These are phyloP conservation scores for Lepus timidus DNA, from an alignment of 2,113 vertebrate genomes.

Conservation along the genomic window DNA sequence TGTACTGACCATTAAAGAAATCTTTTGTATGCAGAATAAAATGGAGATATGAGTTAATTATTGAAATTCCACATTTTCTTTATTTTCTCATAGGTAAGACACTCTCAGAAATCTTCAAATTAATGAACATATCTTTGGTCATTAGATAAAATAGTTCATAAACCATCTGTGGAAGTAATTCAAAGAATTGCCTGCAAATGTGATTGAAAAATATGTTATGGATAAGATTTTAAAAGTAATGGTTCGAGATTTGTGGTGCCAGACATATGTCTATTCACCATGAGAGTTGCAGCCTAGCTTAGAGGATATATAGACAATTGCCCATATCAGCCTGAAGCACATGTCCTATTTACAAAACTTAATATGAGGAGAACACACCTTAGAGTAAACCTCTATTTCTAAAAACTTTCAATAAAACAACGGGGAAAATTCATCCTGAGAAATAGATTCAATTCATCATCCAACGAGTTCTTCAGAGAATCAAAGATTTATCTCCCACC, in stretches of 20 bases:
- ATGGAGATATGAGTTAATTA: background rate
- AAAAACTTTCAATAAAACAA: background rate
- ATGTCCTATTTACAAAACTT: background rate
- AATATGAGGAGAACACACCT: background rate
- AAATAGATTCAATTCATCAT: background rate
- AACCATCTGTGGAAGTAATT: conserved; percentile 16
- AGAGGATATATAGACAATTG: background rate
- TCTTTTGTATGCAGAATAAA: background rate
- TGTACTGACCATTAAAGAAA: background rate
- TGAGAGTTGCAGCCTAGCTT: background rate
- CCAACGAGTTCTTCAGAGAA: background rate
- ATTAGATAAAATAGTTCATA: background rate
- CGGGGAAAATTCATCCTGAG: background rate
- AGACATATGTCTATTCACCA: background rate
- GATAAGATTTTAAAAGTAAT: background rate
- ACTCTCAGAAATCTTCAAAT: background rate
- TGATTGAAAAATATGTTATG: conserved; percentile 22
- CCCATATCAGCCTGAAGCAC: background rate
- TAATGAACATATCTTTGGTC: background rate
- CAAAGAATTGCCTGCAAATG: background rate
- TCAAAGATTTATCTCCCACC: background rate
- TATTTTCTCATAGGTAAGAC: background rate
- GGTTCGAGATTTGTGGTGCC: background rate
- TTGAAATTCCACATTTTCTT: background rate
- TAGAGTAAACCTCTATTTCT: background rate